Base-by-base conservation (phyloP, 2,888 invertebrate genomes). In the Cryptocephalus primarius region DNA sequence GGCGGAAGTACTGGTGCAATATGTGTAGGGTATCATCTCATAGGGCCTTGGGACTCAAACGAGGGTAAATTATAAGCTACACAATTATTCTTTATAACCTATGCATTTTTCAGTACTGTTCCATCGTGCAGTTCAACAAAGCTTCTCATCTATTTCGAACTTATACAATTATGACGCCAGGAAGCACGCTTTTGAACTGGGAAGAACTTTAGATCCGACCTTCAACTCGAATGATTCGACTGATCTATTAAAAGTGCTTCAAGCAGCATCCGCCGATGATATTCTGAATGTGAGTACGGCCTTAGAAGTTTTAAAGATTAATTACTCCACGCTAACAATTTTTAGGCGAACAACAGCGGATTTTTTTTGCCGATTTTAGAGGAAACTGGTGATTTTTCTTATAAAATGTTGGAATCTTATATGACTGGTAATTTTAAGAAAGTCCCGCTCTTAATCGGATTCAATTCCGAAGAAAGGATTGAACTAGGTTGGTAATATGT, bases 91-190 rank as follows among this genome's bases (percentile, higher is more conserved):
- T 12, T 6, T 12, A 10, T 43, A 2, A 36, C 36, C 8, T 31
- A n/a, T n/a, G n/a, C n/a, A n/a, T 34, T 1, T 48, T 46, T 9
- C 9, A 51, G 51, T 40, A 11, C 39, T 51, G 22, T 51, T 51
- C 9, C 43, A 48, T 33, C 46, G 43, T 9, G 51, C 43, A 4
- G 48, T 51, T 38, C 40, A 48, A 36, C 48, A 51, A 39, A 51
- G 51, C 39, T 46, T 46, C 38, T 44, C 44, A 12, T 42, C 46
- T 11, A 9, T 51, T 38, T 43, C 42, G n/a, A 43, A 42, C 10
- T 38, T 46, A 9, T 46, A 40, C 43, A 48, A 51, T 39, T 10
- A 39, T 6, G 41, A 43, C 13, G 46, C 51, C 8, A 48, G 47
- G 41, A 9, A 46, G 32, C 44, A 39, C 32, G 51, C 51, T 6